Base-by-base conservation (phyloP, 2,113 vertebrate genomes). In the Fulmarus glacialis region DNA sequence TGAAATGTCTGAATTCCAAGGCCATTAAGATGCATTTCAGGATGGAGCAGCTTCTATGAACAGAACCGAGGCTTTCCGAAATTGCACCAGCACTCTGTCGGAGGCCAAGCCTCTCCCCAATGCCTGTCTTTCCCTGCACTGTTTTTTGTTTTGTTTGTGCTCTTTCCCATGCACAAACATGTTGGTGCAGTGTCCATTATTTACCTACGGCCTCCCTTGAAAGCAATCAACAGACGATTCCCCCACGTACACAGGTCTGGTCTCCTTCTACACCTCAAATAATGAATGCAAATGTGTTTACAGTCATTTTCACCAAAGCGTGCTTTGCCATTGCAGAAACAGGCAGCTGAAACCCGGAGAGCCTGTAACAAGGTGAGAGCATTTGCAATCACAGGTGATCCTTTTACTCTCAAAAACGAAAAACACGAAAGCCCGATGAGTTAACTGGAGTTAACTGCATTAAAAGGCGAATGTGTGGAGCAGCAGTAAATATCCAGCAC, bases 171-270 rank as follows among this genome's bases (percentile, higher is more conserved):
- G 92, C 95, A 97, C 94, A 96, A 87, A 97, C 97, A 92, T 19
- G 92, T 80, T 80, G 97, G 89, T 96, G 92, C 93, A 91, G 94
- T 88, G 97, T 97, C 97, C 97, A 96, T 97, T 89, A 96, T 96
- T 91, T 67, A 91, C 86, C 89, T 27, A 52, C 6, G 24, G 82
- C 95, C 91, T 84, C 71, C 53, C 83, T 38, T 87, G 87, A 91
- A 96, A 93, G 93, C 94, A 68, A 78, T 40, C 10, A 40, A 94
- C 42, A 43, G 92, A 79, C 7, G 19, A 90, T n/a, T 90, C 91
- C 42, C 48, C 58, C 79, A 47, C 81, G 95, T 26, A 59, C 83
- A 90, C 70, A 43, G 94, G 47, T 95, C 56, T 38, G 52, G 32
- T 84, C 95, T 79, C 72, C 70, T 60, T 83, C 80, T 60, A 90